Conservation (phyloP, 2,888 invertebrate genomes). For the Amblyteles armatorius region DNA sequence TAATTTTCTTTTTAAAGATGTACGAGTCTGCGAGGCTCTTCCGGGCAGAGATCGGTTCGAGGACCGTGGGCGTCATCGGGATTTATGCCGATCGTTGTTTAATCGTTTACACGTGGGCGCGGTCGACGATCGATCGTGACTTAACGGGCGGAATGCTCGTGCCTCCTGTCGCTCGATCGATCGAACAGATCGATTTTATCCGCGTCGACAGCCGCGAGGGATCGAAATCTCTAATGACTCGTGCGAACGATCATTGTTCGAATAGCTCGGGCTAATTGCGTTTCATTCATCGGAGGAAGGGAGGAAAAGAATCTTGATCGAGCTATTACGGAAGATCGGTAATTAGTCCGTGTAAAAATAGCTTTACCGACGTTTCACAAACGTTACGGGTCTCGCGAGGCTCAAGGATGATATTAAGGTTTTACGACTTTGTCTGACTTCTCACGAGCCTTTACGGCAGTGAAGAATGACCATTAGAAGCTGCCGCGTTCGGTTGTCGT, state of each 20-base stretch:
- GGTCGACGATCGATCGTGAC: conserved; percentile 62
- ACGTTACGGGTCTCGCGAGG: conserved; percentile 17
- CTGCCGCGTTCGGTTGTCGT: neutral
- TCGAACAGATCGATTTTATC: conserved; percentile 56
- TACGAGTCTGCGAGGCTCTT: neutral
- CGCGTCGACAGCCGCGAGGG: conserved; percentile 49
- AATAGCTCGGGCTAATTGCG: conserved; percentile 54
- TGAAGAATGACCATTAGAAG: conserved; percentile 18
- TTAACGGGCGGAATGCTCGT: conserved; percentile 60
- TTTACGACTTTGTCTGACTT: conserved; percentile 22
- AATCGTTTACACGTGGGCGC: conserved; percentile 51
- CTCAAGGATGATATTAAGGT: conserved; percentile 32
- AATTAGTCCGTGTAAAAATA: conserved; percentile 3
- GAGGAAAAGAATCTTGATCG: neutral
- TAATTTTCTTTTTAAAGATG: neutral
- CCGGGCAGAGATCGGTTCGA: conserved; percentile 27
- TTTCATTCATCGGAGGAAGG: neutral
- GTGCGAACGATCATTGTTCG: conserved; percentile 57
- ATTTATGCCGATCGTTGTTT: conserved; percentile 46
- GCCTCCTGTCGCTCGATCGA: conserved; percentile 59
- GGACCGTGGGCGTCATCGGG: conserved; percentile 43
- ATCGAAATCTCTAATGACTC: conserved; percentile 57
- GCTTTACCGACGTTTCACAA: conserved; percentile 15
- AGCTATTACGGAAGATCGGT: neutral
- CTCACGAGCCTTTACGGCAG: conserved; percentile 14